Percentiles rank a stretch among this genome's conserved stretches.
These are phyloP conservation scores for Eristalinus aeneus DNA, from an alignment of 2,888 invertebrate species.

Conservation along the genomic window DNA sequence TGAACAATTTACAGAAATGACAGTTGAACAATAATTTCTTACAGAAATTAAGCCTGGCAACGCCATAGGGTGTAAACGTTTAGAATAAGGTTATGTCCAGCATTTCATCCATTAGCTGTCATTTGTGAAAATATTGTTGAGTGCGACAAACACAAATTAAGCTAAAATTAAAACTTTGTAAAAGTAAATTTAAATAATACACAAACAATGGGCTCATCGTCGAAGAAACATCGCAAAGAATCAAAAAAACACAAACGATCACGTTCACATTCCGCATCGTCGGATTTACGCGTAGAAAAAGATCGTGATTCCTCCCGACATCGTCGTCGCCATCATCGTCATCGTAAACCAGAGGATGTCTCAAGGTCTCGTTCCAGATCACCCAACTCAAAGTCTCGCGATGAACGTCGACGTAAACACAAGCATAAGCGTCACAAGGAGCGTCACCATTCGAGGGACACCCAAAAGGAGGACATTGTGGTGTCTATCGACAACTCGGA, in stretches of 20 bases:
- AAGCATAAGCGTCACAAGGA: constrained; percentile 78
- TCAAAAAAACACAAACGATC: constrained; percentile 77
- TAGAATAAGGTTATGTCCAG: constrained; percentile 32
- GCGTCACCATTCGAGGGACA: constrained; percentile 74
- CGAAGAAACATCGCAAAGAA: constrained; percentile 80
- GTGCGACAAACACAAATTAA: not conserved
- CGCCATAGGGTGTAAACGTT: constrained; percentile 11
- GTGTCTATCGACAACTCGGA: constrained; percentile 78
- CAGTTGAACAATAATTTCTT: not conserved
- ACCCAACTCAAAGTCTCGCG: constrained; percentile 34
- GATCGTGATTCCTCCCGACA: constrained; percentile 49
- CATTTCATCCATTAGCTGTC: constrained; percentile 33
- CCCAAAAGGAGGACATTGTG: constrained; percentile 72
- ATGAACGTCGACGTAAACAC: constrained; percentile 74
- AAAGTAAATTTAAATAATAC: constrained; percentile 11
- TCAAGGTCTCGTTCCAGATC: constrained; percentile 50
- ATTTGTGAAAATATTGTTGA: constrained; percentile 11
- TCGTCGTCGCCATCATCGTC: constrained; percentile 72
- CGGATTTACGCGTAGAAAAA: constrained; percentile 61
- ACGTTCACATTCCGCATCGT: constrained; percentile 72
- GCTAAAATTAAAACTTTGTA: constrained; percentile 8
- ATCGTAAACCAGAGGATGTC: constrained; percentile 62
- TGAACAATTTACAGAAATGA: not conserved
- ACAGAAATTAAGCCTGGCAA: not conserved
- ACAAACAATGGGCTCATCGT: constrained; percentile 78